Percentiles rank a stretch among this genome's conserved stretches.
These are phyloP conservation scores for Thunnus albacares DNA, from an alignment of 2,797 vertebrate species.

Conservation along the genomic window DNA sequence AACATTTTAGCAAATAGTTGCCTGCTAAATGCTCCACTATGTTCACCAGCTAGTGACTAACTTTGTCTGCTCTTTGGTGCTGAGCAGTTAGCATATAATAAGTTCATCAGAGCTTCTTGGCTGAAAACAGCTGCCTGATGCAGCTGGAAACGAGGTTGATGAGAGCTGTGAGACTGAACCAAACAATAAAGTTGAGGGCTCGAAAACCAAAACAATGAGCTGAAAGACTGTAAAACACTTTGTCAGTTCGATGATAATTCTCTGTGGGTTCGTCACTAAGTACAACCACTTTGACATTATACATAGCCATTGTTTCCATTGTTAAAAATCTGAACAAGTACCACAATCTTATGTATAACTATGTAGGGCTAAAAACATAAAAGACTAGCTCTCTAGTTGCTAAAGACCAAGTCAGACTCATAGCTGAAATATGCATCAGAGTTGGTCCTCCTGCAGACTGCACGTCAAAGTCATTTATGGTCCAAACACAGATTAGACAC, in stretches of 20 bases:
- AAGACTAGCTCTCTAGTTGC: not conserved
- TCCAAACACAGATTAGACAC: conserved; percentile 55
- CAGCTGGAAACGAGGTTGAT: too few species aligned
- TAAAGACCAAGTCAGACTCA: not conserved
- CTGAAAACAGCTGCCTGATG: not conserved
- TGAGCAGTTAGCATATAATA: not conserved
- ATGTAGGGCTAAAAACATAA: not conserved
- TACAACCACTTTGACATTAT: too few species aligned
- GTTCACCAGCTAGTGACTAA: too few species aligned
- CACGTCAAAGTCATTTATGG: conserved; percentile 45
- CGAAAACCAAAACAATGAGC: not conserved
- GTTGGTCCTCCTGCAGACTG: not conserved
- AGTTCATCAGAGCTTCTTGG: not conserved
- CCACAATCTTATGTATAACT: not conserved
- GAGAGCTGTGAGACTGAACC: not conserved
- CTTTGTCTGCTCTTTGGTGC: not conserved
- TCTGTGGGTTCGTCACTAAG: not conserved
- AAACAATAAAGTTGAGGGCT: too few species aligned
- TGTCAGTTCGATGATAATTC: not conserved
- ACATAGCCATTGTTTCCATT: too few species aligned
- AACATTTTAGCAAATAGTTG: too few species aligned
- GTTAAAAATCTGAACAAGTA: too few species aligned
- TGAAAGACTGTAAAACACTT: not conserved
- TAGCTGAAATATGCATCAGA: conserved; percentile 6
- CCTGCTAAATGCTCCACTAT: not conserved